Evolutionary conservation across 2,113 vertebrate genomes (phyloP).

Genomic region (Perognathus longimembris): DNA sequence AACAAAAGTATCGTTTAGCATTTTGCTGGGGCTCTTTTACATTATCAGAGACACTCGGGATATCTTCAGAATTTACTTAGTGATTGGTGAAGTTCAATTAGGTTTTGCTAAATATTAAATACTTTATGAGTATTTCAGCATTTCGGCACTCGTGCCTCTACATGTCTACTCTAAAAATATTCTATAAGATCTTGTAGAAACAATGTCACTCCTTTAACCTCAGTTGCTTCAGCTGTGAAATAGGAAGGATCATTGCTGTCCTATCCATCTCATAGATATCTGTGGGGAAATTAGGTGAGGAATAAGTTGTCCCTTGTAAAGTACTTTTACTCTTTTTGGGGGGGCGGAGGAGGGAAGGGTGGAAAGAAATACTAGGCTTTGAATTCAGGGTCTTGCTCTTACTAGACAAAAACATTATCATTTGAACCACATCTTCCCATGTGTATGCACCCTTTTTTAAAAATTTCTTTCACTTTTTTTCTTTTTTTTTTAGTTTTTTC

Average conservation of each 20-base stretch:
- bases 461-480: too few species aligned
- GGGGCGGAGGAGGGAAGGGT: too few species aligned
- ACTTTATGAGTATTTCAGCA: constrained; percentile 29
- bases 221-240: neutral
- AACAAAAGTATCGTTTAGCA: neutral
- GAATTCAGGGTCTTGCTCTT: too few species aligned
- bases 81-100: constrained; percentile 26
- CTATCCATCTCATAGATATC: neutral
- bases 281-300: neutral
- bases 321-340: neutral
- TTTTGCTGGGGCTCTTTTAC: neutral
- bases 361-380: too few species aligned
- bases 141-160: neutral
- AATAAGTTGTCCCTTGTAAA: neutral
- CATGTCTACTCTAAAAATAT: neutral
- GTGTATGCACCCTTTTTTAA: too few species aligned
- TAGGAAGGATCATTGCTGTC: neutral
- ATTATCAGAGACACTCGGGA: constrained; percentile 17
- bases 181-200: neutral
- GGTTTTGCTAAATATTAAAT: constrained; percentile 5
- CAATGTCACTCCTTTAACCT: neutral
- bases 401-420: too few species aligned
- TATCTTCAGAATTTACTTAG: constrained; percentile 11
- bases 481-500: too few species aligned
- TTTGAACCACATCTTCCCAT: too few species aligned